Percentiles rank a stretch among this genome's conserved stretches.
Conservation (phyloP, 2,888 invertebrate genomes). For the Trichopria drosophilae region DNA sequence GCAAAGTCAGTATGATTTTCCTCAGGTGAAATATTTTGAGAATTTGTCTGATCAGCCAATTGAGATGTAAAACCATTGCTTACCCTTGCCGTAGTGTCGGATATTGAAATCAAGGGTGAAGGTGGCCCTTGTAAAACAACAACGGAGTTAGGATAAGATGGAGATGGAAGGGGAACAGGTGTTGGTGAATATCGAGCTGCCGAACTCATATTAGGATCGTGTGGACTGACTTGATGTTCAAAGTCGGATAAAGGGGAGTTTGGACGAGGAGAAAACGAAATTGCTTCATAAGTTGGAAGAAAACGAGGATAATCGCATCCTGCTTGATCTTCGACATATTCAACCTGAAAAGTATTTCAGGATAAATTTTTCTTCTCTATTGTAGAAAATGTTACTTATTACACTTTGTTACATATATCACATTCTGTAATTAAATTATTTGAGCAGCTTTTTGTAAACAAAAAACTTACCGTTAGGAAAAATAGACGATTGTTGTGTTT, state of each 20-base stretch:
- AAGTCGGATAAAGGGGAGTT: conserved; percentile 55
- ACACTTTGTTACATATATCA: too few relatives aligned
- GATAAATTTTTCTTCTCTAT: too few relatives aligned
- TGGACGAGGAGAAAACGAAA: conserved; percentile 52
- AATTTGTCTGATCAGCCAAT: conserved; percentile 41
- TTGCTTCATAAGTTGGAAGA: conserved; percentile 53
- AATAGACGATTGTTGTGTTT: conserved; percentile 51
- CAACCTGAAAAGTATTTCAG: conserved; percentile 54
- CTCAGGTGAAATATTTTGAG: conserved; percentile 41
- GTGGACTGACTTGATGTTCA: conserved; percentile 55
- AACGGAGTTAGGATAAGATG: conserved; percentile 54
- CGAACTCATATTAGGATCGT: conserved; percentile 62
- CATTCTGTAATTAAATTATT: too few relatives aligned
- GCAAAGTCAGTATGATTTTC: conserved; percentile 50
- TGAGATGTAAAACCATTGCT: conserved; percentile 48
- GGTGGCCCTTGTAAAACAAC: conserved; percentile 53
- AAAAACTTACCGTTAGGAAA: conserved; percentile 50
- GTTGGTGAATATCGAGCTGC: conserved; percentile 66
- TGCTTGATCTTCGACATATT: conserved; percentile 53
- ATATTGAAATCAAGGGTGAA: conserved; percentile 50
- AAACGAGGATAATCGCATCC: conserved; percentile 52
- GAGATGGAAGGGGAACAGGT: conserved; percentile 52
- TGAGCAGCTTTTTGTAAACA: too few relatives aligned
- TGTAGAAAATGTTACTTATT: too few relatives aligned
- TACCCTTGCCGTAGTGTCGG: conserved; percentile 44